A percentile compares a stretch with the other conserved stretches of the same genome.
These are phyloP conservation scores for Salvelinus sp. DNA, from an alignment of 2,113 vertebrate genomes.

Conservation along the genomic window DNA sequence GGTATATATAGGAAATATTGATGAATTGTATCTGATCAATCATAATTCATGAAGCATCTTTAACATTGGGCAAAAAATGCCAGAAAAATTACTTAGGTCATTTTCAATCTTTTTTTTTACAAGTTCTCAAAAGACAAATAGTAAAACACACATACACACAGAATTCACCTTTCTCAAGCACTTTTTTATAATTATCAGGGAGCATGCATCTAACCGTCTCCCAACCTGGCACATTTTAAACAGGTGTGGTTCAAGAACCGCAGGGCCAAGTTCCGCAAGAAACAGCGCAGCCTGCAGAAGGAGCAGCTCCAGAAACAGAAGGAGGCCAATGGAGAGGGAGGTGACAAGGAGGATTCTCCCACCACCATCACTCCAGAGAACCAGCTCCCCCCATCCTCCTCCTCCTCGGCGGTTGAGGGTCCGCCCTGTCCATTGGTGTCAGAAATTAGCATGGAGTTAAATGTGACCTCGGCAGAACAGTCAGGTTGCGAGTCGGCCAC, in stretches of 20 bases:
- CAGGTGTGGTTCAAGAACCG: constrained; percentile 99
- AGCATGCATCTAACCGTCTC: not conserved
- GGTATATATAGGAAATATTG: too few relatives aligned
- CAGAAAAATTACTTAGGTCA: not conserved
- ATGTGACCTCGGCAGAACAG: constrained; percentile 90
- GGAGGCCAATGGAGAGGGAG: constrained; percentile 78
- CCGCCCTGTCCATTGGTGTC: constrained; percentile 56
- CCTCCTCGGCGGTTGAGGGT: constrained; percentile 69
- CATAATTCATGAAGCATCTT: not conserved
- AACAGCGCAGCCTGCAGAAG: constrained; percentile 97
- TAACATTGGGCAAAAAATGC: not conserved
- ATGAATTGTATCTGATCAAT: too few relatives aligned
- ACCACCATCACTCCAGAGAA: constrained; percentile 68
- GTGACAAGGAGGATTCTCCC: constrained; percentile 67
- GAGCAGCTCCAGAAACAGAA: constrained; percentile 98
- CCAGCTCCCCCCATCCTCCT: constrained; percentile 68
- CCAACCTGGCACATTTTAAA: not conserved
- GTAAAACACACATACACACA: not conserved
- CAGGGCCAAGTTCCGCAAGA: constrained; percentile 97
- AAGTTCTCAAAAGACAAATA: not conserved
- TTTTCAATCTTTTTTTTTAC: too few relatives aligned
- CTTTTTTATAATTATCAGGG: not conserved
- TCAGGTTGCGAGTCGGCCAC: constrained; percentile 91
- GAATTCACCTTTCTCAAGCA: not conserved
- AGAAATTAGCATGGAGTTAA: constrained; percentile 80